Evolutionary conservation across 2,113 vertebrate species (phyloP), one percentile per base, ranked within the genome.

Genomic region (Paramormyrops kingsleyae): DNA sequence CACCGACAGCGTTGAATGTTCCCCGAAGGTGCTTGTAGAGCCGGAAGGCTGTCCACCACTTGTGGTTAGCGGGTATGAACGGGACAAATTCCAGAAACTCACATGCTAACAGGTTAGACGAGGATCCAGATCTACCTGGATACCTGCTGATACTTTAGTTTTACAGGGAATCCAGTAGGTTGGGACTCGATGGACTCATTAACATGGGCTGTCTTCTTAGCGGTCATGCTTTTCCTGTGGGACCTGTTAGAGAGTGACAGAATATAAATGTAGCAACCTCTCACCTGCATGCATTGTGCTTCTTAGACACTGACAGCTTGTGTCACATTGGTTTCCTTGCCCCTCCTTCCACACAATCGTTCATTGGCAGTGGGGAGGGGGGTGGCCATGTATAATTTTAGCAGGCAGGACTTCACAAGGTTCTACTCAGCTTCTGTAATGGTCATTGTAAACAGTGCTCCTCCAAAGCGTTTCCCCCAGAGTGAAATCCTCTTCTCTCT

Each of bases 1-100:
- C 97, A 97, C 97, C 97, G 97, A 97, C 97, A 97, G 97, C 97
- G 97, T 97, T 97, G 97, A 97, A 97, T 97, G 97, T 97, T 97
- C 96, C 44, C 94, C 95, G 96, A 95, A 96, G 95, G 94, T 95
- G 96, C 97, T 96, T 94, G 89, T 9, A 56, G 31, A 59, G 87
- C 17, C 6, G 3, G 27, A 27, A 50, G 46, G n/a, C 15, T 44
- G 46, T 5, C 8, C 5, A 31, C 31, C 13, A 50, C 10, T 24
- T 84, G 83, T 24, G 9, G 83, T 84, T 10, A 46, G 9, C 19
- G 8, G 39, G 44, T 21, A n/a, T 13, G 83, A 24, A 47, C 6
- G 47, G 50, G 50, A 44, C 24, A 47, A 39, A 47, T 31, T 50
- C 27, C 85, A 39, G 50, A 87, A 31, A 49, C 9, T 50, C 44